Base-by-base conservation (phyloP, 2,888 invertebrate genomes). In the Sinelater perroti region DNA sequence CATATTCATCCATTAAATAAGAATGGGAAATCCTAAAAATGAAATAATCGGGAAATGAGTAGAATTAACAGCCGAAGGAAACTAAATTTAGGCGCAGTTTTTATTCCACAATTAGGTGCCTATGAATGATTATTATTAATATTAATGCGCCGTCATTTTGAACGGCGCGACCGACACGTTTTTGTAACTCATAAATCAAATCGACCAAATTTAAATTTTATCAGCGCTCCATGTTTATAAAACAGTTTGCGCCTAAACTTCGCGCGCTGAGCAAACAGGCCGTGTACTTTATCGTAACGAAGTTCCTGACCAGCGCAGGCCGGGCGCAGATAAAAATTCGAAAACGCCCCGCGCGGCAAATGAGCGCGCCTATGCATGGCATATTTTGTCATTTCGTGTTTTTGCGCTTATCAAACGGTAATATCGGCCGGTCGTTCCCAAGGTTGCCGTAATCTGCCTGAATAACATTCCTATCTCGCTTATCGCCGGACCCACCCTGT, bases 401-500 rank as follows among this genome's bases (percentile, higher is more conserved):
- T 49, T 54, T 60, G 46, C 50, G 52, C 49, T 57, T 65, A 64
- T 64, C 64, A 60, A 50, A 49, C 55, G 49, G 56, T 53, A 59
- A 57, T 61, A 57, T 61, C 61, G 47, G 62, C 61, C 57, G 59
- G 62, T 62, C 57, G 59, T 46, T 67, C 68, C 68, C 70, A 69
- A 68, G 69, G 67, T 64, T 66, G 64, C 46, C 60, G 66, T 71
- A 71, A 71, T 71, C 71, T 66, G 64, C 61, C 63, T 52, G 65
- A 67, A 68, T 68, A 67, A 65, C 68, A 68, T 70, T 70, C 64
- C 66, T 67, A 71, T 71, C 71, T 62, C 63, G 67, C 65, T 68
- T 71, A 71, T 71, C 71, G 64, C 56, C 46, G 65, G 65, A 60
- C 71, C 68, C 67, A 69, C 70, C 70, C 71, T 65, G 64, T 69